Evolutionary conservation across 2,888 invertebrate species (phyloP).

Genomic region (Dolomedes plantarius): DNA sequence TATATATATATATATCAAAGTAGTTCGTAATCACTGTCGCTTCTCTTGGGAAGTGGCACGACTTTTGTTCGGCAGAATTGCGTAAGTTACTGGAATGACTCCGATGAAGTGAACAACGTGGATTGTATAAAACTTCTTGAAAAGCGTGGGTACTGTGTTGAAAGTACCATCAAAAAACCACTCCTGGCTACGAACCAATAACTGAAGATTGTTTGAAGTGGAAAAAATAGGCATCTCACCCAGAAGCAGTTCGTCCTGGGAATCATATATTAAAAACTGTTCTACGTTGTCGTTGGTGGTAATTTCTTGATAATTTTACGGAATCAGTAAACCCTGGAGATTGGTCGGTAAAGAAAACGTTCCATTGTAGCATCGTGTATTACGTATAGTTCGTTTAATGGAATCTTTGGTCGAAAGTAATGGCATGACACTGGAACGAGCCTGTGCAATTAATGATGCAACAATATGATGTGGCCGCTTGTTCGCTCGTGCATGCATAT

Average conservation of each 20-base stretch:
- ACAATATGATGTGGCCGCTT: conserved; percentile 25
- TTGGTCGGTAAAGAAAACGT: background rate
- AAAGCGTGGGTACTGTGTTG: conserved; percentile 3
- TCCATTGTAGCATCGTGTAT: too few species aligned
- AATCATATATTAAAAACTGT: conserved; percentile 28
- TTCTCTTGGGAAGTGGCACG: background rate
- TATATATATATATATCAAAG: too few species aligned
- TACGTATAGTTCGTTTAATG: background rate
- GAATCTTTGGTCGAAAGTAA: conserved; percentile 26
- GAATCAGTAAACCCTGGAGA: conserved; percentile 13
- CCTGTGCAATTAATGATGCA: conserved; percentile 29
- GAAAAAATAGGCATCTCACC: conserved; percentile 15
- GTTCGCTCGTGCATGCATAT: conserved; percentile 10
- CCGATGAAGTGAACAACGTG: background rate
- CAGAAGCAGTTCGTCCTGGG: conserved; percentile 18
- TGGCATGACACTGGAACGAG: conserved; percentile 12
- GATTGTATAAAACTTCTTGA: conserved; percentile 28
- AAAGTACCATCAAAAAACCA: conserved; percentile 28
- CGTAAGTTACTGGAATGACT: conserved; percentile 14
- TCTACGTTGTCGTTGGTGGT: conserved; percentile 28
- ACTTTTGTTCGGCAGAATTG: conserved; percentile 21
- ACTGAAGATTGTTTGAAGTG: conserved; percentile 19
- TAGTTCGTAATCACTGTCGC: too few species aligned
- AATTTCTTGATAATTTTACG: conserved; percentile 25
- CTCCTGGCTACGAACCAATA: conserved; percentile 14